phyloP scores from a whole-genome alignment of 2,113 vertebrate species.

The Cygnus atratus region DNA sequence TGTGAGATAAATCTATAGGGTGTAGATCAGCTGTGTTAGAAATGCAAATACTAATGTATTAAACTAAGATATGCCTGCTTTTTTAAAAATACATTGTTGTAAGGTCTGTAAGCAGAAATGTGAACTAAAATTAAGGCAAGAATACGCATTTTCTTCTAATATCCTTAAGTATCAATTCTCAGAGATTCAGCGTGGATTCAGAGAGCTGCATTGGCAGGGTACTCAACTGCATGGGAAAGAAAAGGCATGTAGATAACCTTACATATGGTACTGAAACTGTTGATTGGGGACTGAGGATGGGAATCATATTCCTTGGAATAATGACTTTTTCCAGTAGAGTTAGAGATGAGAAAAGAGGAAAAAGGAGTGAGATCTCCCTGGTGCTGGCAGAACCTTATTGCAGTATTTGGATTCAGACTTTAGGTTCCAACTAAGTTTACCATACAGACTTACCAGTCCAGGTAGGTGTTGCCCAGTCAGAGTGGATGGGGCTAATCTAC shows the following conservation, averaged over 20 bases:
- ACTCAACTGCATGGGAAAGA: not conserved
- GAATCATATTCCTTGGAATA: not conserved
- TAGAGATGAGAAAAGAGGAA: not conserved
- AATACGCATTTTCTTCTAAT: not conserved
- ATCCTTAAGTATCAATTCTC: not conserved
- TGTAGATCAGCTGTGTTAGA: not conserved
- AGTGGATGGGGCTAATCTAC: not conserved
- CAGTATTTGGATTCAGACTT: not conserved
- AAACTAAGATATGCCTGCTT: not conserved
- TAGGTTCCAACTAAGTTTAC: not conserved
- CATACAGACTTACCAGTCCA: not conserved
- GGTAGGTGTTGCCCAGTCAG: not conserved
- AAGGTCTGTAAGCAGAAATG: not conserved
- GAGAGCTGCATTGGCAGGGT: not conserved
- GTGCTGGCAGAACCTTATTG: not conserved
- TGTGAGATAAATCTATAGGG: not conserved
- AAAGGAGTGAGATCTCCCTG: not conserved
- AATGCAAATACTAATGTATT: not conserved
- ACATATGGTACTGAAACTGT: not conserved
- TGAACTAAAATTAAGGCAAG: not conserved
- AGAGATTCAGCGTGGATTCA: not conserved
- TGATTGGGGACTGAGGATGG: not conserved
- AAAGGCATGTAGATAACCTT: fast-evolving
- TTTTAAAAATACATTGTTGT: not conserved
- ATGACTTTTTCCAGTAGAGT: not conserved